Evolutionary conservation across 2,797 vertebrate species (phyloP).

Genomic region (Phataginus tricuspis): DNA sequence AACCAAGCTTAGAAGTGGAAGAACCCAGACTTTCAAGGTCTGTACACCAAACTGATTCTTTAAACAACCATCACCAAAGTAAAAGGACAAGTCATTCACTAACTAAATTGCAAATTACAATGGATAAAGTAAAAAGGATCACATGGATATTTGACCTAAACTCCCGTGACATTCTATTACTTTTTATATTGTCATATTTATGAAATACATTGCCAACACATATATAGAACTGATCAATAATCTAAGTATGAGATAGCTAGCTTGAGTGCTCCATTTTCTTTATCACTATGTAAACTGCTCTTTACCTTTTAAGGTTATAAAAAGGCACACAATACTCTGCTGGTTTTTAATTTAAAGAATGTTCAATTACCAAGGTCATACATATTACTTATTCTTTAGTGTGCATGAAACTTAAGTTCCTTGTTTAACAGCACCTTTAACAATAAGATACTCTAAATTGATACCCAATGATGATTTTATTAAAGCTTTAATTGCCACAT

Average conservation of each 20-base stretch:
- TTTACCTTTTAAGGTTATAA: neutral
- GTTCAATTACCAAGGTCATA: constrained; percentile 5
- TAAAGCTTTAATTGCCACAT: constrained; percentile 52
- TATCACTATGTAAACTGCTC: neutral
- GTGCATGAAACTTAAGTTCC: constrained; percentile 34
- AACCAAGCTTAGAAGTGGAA: neutral
- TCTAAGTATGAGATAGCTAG: neutral
- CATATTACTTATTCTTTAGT: neutral
- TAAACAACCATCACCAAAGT: neutral
- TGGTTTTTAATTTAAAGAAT: constrained; percentile 25
- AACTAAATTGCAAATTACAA: neutral
- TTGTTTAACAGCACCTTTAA: constrained; percentile 38
- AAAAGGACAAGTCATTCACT: neutral
- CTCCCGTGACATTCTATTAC: neutral
- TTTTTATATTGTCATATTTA: constrained; percentile 17
- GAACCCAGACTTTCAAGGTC: constrained; percentile 3
- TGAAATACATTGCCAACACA: neutral
- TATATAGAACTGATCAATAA: neutral
- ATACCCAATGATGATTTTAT: constrained; percentile 27
- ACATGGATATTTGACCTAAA: neutral
- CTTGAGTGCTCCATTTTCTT: neutral
- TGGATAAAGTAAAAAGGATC: neutral
- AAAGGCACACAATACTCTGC: neutral
- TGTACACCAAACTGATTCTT: neutral
- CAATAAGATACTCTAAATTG: constrained; percentile 11